Evolutionary conservation across 2,888 invertebrate species (phyloP), one percentile per base, ranked within the genome.

Genomic region (Parnassius orleans): DNA sequence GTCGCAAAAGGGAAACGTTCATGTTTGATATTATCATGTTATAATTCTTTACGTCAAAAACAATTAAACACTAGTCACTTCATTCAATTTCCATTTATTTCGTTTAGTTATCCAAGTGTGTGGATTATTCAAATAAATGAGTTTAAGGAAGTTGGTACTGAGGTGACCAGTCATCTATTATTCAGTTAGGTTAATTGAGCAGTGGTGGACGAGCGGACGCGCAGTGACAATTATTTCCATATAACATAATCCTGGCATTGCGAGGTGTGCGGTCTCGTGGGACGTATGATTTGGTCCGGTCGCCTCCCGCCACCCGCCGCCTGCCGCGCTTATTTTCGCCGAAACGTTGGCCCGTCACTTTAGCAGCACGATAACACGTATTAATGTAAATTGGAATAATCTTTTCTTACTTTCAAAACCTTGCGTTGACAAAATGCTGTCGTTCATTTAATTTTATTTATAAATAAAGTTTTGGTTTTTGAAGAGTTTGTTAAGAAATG

Each of bases 221-320:
- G 75, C 70, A 67, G 79, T 81, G 82, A 86, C 87, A 86, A 87
- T 89, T 88, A 88, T 86, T 86, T 84, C 80, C 82, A 82, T 86
- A 87, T 85, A 87, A 85, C 83, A 85, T 86, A 86, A 87, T 84
- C 81, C 84, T 74, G 81, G 80, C 78, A 81, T 78, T 75, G 80
- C 78, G 81, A 81, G 81, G 80, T 83, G 81, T 78, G 74, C 73
- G 79, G 71, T 77, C 86, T 75, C 83, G 64, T 64, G 83, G 85
- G 86, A 82, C 76, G 75, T 77, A 79, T 86, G 84, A 86, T 86
- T 83, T 80, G 77, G 78, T 76, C 75, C 72, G 74, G 68, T 68
- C 72, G 53, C 57, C 60, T 33, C 51, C 65, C 59, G 53, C 61
- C 68, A 75, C 64, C 68, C 69, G 65, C 65, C 54, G 50, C 54